phyloP scores from a whole-genome alignment of 2,888 invertebrate species.

The Erynnis tages region DNA sequence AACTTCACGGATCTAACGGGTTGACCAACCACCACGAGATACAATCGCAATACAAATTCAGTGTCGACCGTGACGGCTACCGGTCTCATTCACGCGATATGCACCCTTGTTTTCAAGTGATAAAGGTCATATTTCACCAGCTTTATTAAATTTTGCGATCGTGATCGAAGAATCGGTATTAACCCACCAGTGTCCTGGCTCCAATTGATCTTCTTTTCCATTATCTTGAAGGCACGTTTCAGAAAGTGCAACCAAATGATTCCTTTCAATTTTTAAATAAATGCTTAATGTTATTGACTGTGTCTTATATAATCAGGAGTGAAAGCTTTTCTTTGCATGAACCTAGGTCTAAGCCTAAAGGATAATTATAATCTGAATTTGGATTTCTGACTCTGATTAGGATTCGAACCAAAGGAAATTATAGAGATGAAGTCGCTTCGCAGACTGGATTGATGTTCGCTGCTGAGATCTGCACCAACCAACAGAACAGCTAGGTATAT shows the following conservation, averaged over 20 bases:
- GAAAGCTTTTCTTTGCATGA: too few species aligned
- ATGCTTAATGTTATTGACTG: too few species aligned
- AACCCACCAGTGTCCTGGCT: not conserved
- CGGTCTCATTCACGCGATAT: not conserved
- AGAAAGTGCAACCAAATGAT: constrained; percentile 1
- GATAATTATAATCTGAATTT: too few species aligned
- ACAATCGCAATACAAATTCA: constrained; percentile 23
- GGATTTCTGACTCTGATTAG: too few species aligned
- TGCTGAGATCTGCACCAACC: too few species aligned
- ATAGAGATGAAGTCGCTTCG: too few species aligned
- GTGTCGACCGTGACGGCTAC: constrained; percentile 17
- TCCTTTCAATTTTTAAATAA: not conserved
- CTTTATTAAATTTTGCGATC: not conserved
- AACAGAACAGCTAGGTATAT: too few species aligned
- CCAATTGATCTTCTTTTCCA: constrained; percentile 4
- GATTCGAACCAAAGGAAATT: too few species aligned
- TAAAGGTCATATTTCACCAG: not conserved
- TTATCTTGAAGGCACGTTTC: constrained; percentile 11
- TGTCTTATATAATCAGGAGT: too few species aligned
- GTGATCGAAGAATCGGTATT: not conserved
- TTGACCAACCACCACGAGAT: constrained; percentile 30
- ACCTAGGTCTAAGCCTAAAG: too few species aligned
- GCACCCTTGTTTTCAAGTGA: not conserved
- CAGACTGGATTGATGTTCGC: too few species aligned
- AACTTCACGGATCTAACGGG: constrained; percentile 25